Percentiles rank a stretch among this genome's conserved stretches.
These are phyloP conservation scores for Perca schrenkii DNA, from an alignment of 2,113 vertebrate genomes.

Conservation along the genomic window DNA sequence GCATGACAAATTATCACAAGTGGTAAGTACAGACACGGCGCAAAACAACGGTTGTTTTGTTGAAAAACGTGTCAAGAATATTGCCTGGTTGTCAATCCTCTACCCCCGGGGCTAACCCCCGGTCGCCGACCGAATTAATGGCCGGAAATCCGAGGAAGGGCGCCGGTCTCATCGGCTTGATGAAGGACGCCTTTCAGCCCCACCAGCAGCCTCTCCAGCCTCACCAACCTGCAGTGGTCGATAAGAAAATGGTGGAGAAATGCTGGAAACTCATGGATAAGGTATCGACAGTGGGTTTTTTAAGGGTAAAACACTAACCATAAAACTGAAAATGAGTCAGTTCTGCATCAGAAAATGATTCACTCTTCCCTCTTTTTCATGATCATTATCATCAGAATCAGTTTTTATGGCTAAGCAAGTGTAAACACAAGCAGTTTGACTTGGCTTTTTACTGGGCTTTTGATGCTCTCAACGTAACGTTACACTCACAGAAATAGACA, in stretches of 20 bases:
- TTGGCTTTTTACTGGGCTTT: too few relatives aligned
- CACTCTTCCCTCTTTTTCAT: not conserved
- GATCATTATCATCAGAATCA: not conserved
- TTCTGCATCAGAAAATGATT: not conserved
- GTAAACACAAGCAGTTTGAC: too few relatives aligned
- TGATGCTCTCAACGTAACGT: too few relatives aligned
- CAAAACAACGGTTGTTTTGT: constrained; percentile 2
- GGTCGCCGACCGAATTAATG: constrained; percentile 80
- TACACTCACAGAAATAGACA: too few relatives aligned
- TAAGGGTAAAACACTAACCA: not conserved
- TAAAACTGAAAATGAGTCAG: not conserved
- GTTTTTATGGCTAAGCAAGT: too few relatives aligned
- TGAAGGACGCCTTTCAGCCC: constrained; percentile 99
- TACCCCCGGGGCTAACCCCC: constrained; percentile 70
- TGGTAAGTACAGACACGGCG: constrained; percentile 7
- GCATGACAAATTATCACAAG: constrained; percentile 43
- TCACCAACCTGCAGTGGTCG: constrained; percentile 93
- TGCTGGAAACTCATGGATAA: constrained; percentile 99
- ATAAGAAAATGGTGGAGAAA: constrained; percentile 98
- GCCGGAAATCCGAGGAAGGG: constrained; percentile 91
- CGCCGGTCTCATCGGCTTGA: constrained; percentile 94
- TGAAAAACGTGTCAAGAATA: constrained; percentile 43
- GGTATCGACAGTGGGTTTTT: constrained; percentile 76
- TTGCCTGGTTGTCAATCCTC: constrained; percentile 55
- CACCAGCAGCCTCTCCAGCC: constrained; percentile 93